These are phyloP conservation scores for Hypocryptadius cinnamomeus DNA, from an alignment of 2,113 vertebrate genomes.

Conservation along the genomic window DNA sequence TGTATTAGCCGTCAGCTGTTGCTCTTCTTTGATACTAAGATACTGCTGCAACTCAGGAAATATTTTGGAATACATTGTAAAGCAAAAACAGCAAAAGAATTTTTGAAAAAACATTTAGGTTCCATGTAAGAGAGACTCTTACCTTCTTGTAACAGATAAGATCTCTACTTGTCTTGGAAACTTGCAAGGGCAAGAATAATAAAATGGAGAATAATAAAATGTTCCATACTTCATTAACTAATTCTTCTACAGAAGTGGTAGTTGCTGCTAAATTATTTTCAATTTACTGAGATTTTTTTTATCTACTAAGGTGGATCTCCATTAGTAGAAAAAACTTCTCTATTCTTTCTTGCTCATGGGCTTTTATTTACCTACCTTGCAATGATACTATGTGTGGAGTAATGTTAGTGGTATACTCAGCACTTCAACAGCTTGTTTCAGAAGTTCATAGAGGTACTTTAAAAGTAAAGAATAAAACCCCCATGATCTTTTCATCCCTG, in stretches of 20 bases:
- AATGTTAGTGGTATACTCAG: not conserved
- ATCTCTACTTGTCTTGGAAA: not conserved
- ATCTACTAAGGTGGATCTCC: not conserved
- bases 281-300: not conserved
- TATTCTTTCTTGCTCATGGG: not conserved
- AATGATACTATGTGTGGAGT: not conserved
- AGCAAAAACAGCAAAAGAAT: not conserved
- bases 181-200: not conserved
- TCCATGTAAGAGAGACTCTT: not conserved
- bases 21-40: not conserved
- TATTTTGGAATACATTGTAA: not conserved
- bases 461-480: rapidly evolving
- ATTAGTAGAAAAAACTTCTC: not conserved
- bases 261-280: not conserved
- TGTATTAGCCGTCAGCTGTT: not conserved
- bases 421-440: not conserved
- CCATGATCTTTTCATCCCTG: not conserved
- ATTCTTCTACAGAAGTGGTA: not conserved
- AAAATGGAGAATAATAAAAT: not conserved
- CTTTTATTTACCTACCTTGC: not conserved
- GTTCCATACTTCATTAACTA: not conserved
- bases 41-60: not conserved
- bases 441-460: not conserved
- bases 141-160: not conserved
- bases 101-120: not conserved